Evolutionary conservation across 2,797 vertebrate genomes (phyloP).

Genomic region (Pempheris klunzingeri): DNA sequence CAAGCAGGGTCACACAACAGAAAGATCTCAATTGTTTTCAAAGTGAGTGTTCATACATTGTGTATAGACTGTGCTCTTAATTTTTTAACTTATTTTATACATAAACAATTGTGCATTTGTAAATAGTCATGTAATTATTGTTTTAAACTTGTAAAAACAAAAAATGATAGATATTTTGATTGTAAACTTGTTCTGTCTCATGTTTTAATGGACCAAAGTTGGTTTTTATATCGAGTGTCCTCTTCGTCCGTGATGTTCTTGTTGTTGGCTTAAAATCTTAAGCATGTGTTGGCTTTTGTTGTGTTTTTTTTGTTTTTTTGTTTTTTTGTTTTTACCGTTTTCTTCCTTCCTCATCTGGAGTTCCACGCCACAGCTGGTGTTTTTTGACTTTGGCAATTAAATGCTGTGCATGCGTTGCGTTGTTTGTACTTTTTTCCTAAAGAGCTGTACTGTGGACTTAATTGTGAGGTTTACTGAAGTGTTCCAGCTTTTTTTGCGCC

Average conservation of each 20-base stretch:
- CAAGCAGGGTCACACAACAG: conserved; percentile 66
- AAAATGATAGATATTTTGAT: conserved; percentile 96
- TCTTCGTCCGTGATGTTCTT: conserved; percentile 78
- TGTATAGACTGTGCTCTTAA: conserved; percentile 89
- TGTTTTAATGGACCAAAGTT: conserved; percentile 99
- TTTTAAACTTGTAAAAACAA: conserved; percentile 93
- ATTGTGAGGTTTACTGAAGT: conserved; percentile 86
- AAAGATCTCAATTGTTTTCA: conserved; percentile 77
- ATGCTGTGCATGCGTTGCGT: conserved; percentile 94
- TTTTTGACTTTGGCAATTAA: conserved; percentile 85
- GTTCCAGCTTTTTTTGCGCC: conserved; percentile 84
- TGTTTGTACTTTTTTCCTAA: conserved; percentile 86
- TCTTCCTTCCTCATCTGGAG: conserved; percentile 79
- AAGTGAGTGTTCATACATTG: conserved; percentile 84
- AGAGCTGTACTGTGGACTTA: conserved; percentile 84
- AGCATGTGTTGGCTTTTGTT: conserved; percentile 89
- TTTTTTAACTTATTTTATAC: conserved; percentile 99
- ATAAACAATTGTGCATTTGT: conserved; percentile 97
- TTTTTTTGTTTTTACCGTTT: conserved; percentile 56
- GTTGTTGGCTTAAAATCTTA: conserved; percentile 88
- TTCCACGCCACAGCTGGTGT: conserved; percentile 88
- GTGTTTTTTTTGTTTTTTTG: too few relatives aligned
- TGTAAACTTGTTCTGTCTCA: conserved; percentile 94
- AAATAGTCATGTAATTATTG: conserved; percentile 99
- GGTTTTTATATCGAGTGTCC: conserved; percentile 89